These are phyloP conservation scores for Epistrophella euchroma DNA, from an alignment of 2,888 invertebrate genomes.

Conservation along the genomic window DNA sequence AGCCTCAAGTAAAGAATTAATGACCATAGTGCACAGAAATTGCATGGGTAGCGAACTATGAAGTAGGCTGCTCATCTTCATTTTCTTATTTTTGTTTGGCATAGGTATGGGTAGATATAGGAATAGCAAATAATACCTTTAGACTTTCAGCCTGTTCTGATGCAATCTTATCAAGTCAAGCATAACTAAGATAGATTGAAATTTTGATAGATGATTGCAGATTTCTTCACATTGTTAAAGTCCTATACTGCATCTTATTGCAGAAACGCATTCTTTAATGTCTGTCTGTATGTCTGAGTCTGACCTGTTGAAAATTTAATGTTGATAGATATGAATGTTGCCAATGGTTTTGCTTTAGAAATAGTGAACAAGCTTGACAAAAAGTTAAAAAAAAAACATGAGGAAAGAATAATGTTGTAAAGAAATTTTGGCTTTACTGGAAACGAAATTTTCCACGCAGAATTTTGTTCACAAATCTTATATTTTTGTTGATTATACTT, in stretches of 20 bases:
- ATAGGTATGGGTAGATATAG: too few species aligned
- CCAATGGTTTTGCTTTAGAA: not conserved
- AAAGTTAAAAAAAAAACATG: not conserved
- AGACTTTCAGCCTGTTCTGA: conserved; percentile 1
- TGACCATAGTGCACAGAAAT: conserved; percentile 35
- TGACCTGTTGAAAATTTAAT: conserved; percentile 8
- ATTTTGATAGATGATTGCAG: conserved; percentile 37
- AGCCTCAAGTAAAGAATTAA: conserved; percentile 25
- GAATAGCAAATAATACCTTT: conserved; percentile 13
- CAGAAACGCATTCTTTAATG: conserved; percentile 24
- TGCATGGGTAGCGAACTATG: conserved; percentile 35
- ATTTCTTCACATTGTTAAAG: conserved; percentile 31
- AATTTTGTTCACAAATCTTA: too few species aligned
- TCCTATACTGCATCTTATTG: not conserved
- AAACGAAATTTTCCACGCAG: too few species aligned
- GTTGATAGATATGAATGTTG: not conserved
- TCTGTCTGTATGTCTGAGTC: not conserved
- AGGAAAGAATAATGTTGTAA: too few species aligned
- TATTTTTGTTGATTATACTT: too few species aligned
- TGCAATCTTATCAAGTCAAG: conserved; percentile 65
- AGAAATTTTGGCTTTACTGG: too few species aligned
- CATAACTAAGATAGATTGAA: conserved; percentile 41
- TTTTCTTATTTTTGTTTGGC: conserved; percentile 2
- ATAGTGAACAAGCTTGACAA: not conserved
- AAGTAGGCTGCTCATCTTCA: conserved; percentile 37